Evolutionary conservation across 2,797 vertebrate species (phyloP).

Genomic region (Melanogrammus aeglefinus): DNA sequence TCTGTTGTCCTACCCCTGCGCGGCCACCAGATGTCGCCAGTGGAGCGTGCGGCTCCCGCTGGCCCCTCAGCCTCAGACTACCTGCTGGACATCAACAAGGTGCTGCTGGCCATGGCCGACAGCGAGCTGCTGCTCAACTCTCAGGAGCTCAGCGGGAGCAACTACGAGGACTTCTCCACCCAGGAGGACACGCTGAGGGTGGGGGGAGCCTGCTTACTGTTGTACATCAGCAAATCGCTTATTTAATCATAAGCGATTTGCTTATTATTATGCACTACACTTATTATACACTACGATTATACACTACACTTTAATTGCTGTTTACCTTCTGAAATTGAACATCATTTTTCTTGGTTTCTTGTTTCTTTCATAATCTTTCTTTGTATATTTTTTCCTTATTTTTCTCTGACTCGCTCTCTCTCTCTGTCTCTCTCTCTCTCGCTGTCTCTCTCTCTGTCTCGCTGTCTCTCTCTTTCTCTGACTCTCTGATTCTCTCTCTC

Average conservation of each 20-base stretch:
- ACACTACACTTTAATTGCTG: no score
- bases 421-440: no score
- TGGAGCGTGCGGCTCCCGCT: constrained; percentile 25
- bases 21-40: constrained; percentile 49
- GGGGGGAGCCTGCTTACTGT: constrained; percentile 23
- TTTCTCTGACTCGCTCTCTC: neutral
- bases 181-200: constrained; percentile 92
- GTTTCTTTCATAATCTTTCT: neutral
- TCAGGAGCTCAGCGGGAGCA: constrained; percentile 81
- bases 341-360: neutral
- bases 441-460: neutral
- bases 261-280: no score
- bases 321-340: neutral
- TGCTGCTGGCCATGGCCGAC: constrained; percentile 85
- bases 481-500: neutral
- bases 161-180: constrained; percentile 87
- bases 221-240: neutral
- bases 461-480: neutral
- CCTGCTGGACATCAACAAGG: constrained; percentile 89
- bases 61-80: constrained; percentile 78
- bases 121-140: constrained; percentile 86
- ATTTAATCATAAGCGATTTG: neutral
- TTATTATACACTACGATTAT: no score
- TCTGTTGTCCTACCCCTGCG: constrained; percentile 2
- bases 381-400: neutral